Percentiles rank a stretch among this genome's conserved stretches.
Evolutionary conservation across 2,888 invertebrate genomes (phyloP).

Genomic region (Steinernema scapterisci): DNA sequence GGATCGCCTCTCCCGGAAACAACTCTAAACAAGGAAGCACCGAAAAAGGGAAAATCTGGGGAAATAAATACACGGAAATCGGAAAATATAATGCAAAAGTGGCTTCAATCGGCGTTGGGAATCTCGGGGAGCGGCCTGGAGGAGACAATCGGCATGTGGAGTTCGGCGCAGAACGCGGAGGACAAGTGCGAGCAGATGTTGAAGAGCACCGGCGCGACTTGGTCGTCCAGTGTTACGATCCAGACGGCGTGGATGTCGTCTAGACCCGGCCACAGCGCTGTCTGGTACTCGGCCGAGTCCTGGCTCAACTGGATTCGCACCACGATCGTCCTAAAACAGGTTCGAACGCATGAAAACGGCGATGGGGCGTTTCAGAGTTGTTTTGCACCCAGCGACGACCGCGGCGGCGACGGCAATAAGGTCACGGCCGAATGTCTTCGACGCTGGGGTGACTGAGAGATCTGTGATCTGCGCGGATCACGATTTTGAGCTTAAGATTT

Average conservation of each 20-base stretch:
- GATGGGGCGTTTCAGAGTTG: background rate
- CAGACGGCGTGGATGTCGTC: conserved; percentile 54
- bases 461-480: too few species aligned
- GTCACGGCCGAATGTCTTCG: conserved; percentile 5
- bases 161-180: conserved; percentile 57
- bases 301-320: conserved; percentile 47
- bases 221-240: conserved; percentile 53
- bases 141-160: conserved; percentile 57
- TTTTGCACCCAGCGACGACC: background rate
- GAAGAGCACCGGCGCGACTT: conserved; percentile 57
- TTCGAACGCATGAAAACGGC: background rate
- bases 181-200: conserved; percentile 50
- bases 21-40: background rate
- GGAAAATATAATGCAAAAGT: background rate
- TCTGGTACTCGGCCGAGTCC: conserved; percentile 51
- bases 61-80: background rate
- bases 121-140: conserved; percentile 45
- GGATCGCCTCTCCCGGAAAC: too few species aligned
- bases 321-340: conserved; percentile 43
- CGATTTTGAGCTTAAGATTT: too few species aligned
- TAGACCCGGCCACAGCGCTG: conserved; percentile 55
- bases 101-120: conserved; percentile 9
- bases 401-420: background rate
- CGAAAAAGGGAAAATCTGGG: background rate
- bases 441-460: too few species aligned